Evolutionary conservation across 2,113 vertebrate genomes (phyloP), one percentile per base, ranked within the genome.

Genomic region (Marcusenius ussheri): DNA sequence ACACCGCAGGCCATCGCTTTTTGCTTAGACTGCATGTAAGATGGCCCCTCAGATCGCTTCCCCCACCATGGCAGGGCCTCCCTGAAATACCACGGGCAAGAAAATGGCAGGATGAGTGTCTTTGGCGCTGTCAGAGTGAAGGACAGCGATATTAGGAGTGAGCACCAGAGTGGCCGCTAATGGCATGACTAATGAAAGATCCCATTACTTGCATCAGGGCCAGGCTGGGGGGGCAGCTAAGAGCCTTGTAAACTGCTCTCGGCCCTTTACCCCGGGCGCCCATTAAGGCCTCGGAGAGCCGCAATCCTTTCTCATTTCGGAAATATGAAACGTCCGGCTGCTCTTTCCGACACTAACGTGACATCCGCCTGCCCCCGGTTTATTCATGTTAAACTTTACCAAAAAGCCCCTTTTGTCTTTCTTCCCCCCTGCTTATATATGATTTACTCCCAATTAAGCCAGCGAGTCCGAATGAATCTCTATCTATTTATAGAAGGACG

Each of bases 171-270:
- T 94, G 93, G 94, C 91, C 93, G 88, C 93, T 94, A 95, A 95
- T 93, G 94, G 94, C 92, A 92, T 94, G 92, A 92, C 93, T 95
- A 95, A 94, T 95, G 94, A 94, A 94, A 92, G 93, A 94, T 94
- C 92, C 93, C 91, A 94, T 95, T 95, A 93, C 94, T 94, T 91
- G 74, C 91, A 94, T 91, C 87, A 92, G 90, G 94, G 92, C 91
- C 92, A 92, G 92, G 91, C 93, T 83, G 74, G 89, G 80, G 92
- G 93, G 93, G 93, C 92, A 90, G 91, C 93, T 94, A 93, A 94
- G 91, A 93, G 92, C 92, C 91, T 93, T 92, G 90, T 86, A 58
- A 91, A 92, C 93, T 90, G 92, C 90, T 93, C 93, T 92, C 94
- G 91, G 92, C 91, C 93, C 93, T 93, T 93, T 94, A 91, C 91